phyloP scores from a whole-genome alignment of 2,888 invertebrate genomes.

The Ochropleura leucogaster region DNA sequence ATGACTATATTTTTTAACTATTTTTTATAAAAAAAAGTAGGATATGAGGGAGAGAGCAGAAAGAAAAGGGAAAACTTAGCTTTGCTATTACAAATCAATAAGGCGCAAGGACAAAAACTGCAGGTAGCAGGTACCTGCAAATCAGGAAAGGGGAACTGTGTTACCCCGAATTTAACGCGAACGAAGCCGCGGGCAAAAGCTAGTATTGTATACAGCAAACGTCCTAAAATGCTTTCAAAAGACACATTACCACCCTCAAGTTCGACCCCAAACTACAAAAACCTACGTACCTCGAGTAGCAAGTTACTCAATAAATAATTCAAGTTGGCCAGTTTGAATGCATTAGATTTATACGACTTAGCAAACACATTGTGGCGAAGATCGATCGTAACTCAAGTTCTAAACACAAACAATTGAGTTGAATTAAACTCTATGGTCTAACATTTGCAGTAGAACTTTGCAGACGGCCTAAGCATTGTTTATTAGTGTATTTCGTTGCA shows the following conservation, averaged over 20 bases:
- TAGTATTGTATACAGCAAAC: no score
- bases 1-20: no score
- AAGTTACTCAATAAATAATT: constrained; percentile 66
- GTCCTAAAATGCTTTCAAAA: not conserved
- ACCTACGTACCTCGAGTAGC: constrained; percentile 27
- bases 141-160: no score
- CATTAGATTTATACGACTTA: constrained; percentile 70
- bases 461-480: constrained; percentile 51
- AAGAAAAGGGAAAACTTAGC: no score
- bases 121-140: no score
- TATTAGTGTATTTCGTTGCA: constrained; percentile 20
- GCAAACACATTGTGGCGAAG: constrained; percentile 57
- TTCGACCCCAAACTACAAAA: constrained; percentile 39
- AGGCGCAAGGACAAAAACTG: no score
- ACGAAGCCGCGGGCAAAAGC: no score
- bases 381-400: constrained; percentile 64
- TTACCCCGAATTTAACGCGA: no score
- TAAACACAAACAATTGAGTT: constrained; percentile 67
- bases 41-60: no score
- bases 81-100: no score
- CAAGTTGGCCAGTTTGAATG: constrained; percentile 60
- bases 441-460: constrained; percentile 61
- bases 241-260: constrained; percentile 1
- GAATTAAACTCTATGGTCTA: constrained; percentile 44
- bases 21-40: no score